Base-by-base conservation (phyloP, 2,797 vertebrate species). In the Lepilemur ruficaudatus region DNA sequence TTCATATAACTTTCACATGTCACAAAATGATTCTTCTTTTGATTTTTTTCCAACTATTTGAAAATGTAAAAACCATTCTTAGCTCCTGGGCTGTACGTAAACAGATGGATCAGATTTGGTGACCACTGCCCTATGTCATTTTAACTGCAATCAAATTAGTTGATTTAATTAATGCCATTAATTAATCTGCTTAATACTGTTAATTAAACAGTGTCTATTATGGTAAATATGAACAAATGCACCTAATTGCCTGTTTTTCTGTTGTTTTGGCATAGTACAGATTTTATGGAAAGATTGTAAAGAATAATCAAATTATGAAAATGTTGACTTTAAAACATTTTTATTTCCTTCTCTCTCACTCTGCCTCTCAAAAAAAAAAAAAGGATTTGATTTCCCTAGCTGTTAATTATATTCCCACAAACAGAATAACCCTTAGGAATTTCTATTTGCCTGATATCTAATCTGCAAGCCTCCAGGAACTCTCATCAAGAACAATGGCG, bases 381-480 rank as follows among this genome's bases (percentile, higher is more conserved):
- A 50, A 84, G 32, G 8, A 78, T 11, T 35, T 70, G 5, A 69
- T 95, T 14, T 28, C 38, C 96, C 97, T 95, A 94, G 95, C 93
- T 98, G 14, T 97, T 97, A 96, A 98, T 98, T 98, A 89, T 96
- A 95, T 95, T 96, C 85, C 92, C 95, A n/a, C 92, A 94, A 91
- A 98, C 97, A 98, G 97, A 98, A 97, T 97, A 97, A 96, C 67
- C 35, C 79, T 97, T 98, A 97, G 98, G 94, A 97, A 96, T 98
- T 98, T 87, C 90, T 97, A 46, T 91, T 96, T 95, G 96, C 61
- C 98, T 97, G 95, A 80, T 97, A 90, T 91, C 96, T 98, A 79
- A 98, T 97, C 97, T 98, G 55, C 93, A 95, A 95, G 95, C 85
- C 95, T 89, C 75, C 67, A 43, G 97, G 98, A 98, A 94, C 95